phyloP scores from a whole-genome alignment of 1,140 invertebrate genomes.

The Theocolax elegans region DNA sequence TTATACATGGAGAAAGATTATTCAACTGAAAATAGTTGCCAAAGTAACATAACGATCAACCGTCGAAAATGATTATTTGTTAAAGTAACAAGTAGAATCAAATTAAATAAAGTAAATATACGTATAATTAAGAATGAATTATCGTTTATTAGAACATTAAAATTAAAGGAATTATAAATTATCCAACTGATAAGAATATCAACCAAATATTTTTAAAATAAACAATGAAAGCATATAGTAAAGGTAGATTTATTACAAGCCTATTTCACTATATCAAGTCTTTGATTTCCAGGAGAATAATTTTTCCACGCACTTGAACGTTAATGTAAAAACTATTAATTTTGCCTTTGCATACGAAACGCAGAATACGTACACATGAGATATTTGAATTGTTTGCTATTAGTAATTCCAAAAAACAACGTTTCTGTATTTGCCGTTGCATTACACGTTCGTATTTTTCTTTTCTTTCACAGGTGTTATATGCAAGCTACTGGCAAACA shows the following conservation, averaged over 20 bases:
- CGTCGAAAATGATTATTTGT: too few relatives aligned
- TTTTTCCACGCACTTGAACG: neutral
- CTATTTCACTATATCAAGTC: neutral
- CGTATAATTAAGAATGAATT: too few relatives aligned
- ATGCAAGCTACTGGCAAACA: constrained; percentile 17
- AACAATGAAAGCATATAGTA: too few relatives aligned
- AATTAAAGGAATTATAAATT: too few relatives aligned
- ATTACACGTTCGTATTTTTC: constrained; percentile 22
- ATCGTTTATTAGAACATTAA: too few relatives aligned
- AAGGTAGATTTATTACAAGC: too few relatives aligned
- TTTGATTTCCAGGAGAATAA: neutral
- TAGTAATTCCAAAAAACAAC: neutral
- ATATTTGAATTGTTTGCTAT: neutral
- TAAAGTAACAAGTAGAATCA: too few relatives aligned
- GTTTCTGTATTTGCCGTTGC: neutral
- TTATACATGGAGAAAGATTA: neutral
- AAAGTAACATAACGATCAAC: neutral
- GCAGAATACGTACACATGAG: neutral
- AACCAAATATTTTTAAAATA: too few relatives aligned
- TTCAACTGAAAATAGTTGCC: neutral
- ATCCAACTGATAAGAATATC: too few relatives aligned
- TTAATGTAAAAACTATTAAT: neutral
- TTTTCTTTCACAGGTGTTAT: constrained; percentile 3
- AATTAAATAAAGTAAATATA: too few relatives aligned
- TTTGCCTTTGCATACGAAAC: neutral